A percentile compares a stretch with the other conserved stretches of the same genome.
Evolutionary conservation across 2,888 invertebrate genomes (phyloP).

Genomic region (Crossocerus cetratus): DNA sequence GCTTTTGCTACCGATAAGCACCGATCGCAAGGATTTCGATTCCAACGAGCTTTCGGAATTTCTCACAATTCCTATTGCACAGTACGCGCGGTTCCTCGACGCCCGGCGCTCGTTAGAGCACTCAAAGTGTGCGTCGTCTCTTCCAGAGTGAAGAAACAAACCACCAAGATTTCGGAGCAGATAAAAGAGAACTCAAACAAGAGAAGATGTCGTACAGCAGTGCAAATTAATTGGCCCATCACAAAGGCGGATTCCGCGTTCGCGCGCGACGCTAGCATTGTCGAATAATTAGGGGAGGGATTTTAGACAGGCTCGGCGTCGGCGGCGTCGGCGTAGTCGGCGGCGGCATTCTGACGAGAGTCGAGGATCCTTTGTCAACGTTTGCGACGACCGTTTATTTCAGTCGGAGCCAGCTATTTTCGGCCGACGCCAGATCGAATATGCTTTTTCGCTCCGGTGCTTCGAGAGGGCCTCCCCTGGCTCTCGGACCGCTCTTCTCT

Average conservation of each 20-base stretch:
- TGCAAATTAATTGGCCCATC: neutral
- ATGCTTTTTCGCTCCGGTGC: constrained; percentile 55
- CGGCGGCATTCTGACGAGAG: constrained; percentile 24
- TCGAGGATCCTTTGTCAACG: constrained; percentile 45
- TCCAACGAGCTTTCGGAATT: too few species aligned
- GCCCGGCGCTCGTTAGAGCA: too few species aligned
- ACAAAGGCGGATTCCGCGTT: neutral
- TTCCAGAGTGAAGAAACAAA: too few species aligned
- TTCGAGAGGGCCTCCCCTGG: constrained; percentile 10
- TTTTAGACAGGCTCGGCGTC: too few species aligned
- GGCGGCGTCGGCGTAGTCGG: neutral
- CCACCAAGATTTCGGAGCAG: too few species aligned
- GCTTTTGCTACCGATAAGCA: too few species aligned
- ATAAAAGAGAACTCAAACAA: too few species aligned
- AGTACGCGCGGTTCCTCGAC: too few species aligned
- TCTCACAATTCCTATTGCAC: too few species aligned
- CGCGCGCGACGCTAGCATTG: neutral
- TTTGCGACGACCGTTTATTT: constrained; percentile 50
- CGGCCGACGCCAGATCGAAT: constrained; percentile 49
- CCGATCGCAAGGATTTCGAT: too few species aligned
- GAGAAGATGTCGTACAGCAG: too few species aligned
- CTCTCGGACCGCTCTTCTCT: constrained; percentile 1
- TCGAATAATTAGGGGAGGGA: neutral
- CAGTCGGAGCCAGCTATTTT: constrained; percentile 51
- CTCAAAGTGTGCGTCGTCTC: too few species aligned